Conservation (phyloP, 1,140 invertebrate genomes). For the Heliothis subflexa region DNA sequence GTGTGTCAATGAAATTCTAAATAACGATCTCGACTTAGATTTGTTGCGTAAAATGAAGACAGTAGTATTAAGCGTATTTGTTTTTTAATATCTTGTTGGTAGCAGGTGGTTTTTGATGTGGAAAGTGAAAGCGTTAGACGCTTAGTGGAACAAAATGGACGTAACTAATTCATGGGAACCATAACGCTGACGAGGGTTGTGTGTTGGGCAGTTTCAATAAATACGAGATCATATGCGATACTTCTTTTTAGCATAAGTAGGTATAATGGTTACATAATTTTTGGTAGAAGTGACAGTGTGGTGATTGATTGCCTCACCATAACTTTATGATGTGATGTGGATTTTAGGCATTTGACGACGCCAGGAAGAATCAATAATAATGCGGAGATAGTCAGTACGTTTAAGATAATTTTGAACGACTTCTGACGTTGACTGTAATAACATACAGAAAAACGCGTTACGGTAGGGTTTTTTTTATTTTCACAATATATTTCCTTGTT, state of each 20-base stretch:
- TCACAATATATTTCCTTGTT: no score
- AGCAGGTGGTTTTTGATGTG: conserved; percentile 27
- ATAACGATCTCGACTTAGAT: conserved; percentile 11
- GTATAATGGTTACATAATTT: conserved; percentile 6
- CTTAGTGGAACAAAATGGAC: conserved; percentile 31
- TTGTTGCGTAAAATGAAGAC: conserved; percentile 13
- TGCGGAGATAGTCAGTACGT: neutral
- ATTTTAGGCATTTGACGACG: neutral
- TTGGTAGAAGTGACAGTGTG: neutral
- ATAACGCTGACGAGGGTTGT: conserved; percentile 29
- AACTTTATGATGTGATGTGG: neutral
- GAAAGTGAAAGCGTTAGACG: conserved; percentile 15
- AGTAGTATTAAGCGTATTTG: conserved; percentile 4
- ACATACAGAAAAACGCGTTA: no score
- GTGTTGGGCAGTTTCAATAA: conserved; percentile 12
- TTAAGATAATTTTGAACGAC: neutral
- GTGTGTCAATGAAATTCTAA: conserved; percentile 32
- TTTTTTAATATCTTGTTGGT: conserved; percentile 17
- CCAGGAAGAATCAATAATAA: neutral
- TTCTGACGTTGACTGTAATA: neutral
- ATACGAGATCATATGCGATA: conserved; percentile 16
- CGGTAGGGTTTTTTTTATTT: no score
- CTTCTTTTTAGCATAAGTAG: conserved; percentile 20
- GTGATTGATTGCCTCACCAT: conserved; percentile 18
- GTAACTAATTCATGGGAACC: conserved; percentile 28